phyloP scores from a whole-genome alignment of 1,140 invertebrate genomes.

The Sarcophaga bullata region DNA sequence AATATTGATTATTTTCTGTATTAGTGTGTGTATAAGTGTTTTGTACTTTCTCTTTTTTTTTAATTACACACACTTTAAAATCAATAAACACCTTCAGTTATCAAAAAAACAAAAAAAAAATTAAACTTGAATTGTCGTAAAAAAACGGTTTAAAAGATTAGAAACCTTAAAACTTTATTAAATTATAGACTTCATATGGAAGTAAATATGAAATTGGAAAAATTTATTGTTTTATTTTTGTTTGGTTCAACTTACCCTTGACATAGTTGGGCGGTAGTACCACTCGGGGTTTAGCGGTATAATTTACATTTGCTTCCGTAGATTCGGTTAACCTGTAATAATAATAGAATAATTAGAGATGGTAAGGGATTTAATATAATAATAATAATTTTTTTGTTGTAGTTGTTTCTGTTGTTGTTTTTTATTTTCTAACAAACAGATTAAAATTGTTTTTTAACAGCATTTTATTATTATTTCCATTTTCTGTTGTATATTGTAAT shows the following conservation, averaged over 20 bases:
- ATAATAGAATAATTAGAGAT: conserved; percentile 42
- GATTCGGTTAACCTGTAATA: conserved; percentile 62
- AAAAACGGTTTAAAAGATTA: conserved; percentile 43
- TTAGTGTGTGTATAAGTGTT: too few species aligned
- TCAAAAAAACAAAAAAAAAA: too few species aligned
- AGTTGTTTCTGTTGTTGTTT: background rate
- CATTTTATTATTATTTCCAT: too few species aligned
- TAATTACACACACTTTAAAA: conserved; percentile 23
- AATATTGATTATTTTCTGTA: background rate
- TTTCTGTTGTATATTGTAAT: too few species aligned
- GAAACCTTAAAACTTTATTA: conserved; percentile 6
- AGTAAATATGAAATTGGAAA: background rate
- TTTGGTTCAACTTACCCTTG: conserved; percentile 70
- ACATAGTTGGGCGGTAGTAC: conserved; percentile 77
- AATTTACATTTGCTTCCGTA: conserved; percentile 70
- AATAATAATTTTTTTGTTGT: background rate
- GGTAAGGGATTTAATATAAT: background rate
- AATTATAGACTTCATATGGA: background rate
- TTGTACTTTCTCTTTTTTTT: background rate
- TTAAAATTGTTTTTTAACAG: too few species aligned
- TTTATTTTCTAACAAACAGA: background rate
- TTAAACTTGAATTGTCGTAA: too few species aligned
- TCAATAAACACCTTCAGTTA: background rate
- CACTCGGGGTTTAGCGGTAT: conserved; percentile 72
- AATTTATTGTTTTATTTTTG: too few species aligned